Evolutionary conservation across 2,113 vertebrate species (phyloP).

Genomic region (Geococcyx californianus): DNA sequence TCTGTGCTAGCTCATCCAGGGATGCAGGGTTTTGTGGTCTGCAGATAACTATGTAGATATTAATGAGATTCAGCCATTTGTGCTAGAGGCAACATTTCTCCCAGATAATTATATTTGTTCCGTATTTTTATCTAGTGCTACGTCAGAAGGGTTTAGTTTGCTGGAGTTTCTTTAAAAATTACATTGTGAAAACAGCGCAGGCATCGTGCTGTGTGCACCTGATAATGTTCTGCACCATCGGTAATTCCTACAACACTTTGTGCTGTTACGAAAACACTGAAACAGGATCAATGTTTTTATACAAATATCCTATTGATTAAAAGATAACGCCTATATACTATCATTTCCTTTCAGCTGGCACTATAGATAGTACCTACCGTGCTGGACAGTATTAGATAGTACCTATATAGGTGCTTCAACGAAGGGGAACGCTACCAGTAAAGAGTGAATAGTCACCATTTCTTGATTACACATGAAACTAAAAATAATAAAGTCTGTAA

Average conservation of each 20-base stretch:
- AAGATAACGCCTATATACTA: background rate
- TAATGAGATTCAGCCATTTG: slow-evolving; percentile 30
- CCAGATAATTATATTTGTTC: slow-evolving; percentile 36
- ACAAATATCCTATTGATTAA: background rate
- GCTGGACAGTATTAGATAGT: too few relatives aligned
- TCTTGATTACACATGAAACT: background rate
- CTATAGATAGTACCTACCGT: background rate
- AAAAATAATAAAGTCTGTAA: background rate
- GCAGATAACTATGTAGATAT: slow-evolving; percentile 32
- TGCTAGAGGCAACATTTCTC: slow-evolving; percentile 45
- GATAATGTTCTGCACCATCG: slow-evolving; percentile 22
- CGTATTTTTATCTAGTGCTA: slow-evolving; percentile 32
- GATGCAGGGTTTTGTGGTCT: slow-evolving; percentile 2
- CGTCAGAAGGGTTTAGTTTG: slow-evolving; percentile 25
- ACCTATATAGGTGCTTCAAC: background rate
- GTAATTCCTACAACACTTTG: background rate
- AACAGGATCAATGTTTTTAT: background rate
- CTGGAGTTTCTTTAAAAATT: slow-evolving; percentile 40
- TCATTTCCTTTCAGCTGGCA: background rate
- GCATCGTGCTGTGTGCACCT: slow-evolving; percentile 21
- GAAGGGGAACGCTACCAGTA: background rate
- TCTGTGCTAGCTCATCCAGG: background rate
- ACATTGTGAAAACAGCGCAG: background rate
- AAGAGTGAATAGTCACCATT: background rate
- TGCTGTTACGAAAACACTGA: slow-evolving; percentile 13